Base-by-base conservation (phyloP, 2,888 invertebrate species). In the Euplexia lucipara region DNA sequence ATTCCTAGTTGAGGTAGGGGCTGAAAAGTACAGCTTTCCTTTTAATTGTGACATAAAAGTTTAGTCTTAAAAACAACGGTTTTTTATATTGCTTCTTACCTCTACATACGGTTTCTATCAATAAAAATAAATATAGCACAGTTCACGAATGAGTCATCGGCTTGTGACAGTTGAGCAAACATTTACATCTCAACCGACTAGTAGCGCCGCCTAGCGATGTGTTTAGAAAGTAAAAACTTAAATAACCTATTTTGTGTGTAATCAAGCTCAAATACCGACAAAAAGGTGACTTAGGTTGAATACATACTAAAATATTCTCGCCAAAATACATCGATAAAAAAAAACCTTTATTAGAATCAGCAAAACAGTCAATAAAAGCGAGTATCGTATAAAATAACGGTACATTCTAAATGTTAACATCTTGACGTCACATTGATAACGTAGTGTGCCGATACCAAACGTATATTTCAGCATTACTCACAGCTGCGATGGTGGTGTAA, bases 401-500 rank as follows among this genome's bases (percentile, higher is more conserved):
- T 30, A 61, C 12, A 45, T 5, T 7, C 14, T 34, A 14, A 9
- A 18, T 22, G 51, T 59, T 34, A 34, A 42, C 6, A 32, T 3
- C 0, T 1, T 47, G 16, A 57, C 69, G 37, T 74, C 20, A 44
- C 3, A 1, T 10, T 18, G 35, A 58, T 45, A 42, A 41, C 14
- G 16, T 18, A 5, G 12, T 35, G 34, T n/a, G 35, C 10, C 2
- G 37, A 30, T 59, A 54, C 0, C 0, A 0, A 47, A 72, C 42
- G 0, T 0, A 0, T 47, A 84, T 85, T 90, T 89, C 63, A 4
- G 0, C 0, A 0, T 0, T 0, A 0, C 0, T 0, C 0, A 0
- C 58, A 87, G 79, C 16, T 87, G 93, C 93, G 93, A 92, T 93
- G 93, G 93, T 93, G 93, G 93, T 93, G 93, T 93, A 93, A 93